Percentiles rank a stretch among this genome's conserved stretches.
Evolutionary conservation across 2,888 invertebrate genomes (phyloP).

Genomic region (Alloscopus bannaensis): DNA sequence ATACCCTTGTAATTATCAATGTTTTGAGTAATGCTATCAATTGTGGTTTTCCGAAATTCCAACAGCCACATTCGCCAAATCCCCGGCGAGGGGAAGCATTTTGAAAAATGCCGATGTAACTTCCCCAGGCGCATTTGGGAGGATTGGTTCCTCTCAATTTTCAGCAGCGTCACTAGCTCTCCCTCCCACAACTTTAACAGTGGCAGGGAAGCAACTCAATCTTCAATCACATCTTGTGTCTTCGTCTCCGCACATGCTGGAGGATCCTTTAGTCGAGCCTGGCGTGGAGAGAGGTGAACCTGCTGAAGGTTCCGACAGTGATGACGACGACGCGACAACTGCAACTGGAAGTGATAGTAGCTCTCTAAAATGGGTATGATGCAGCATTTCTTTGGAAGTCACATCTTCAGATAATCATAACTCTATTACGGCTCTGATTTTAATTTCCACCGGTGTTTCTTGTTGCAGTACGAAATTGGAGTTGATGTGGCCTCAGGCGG

Average conservation of each 20-base stretch:
- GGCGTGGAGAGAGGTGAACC: slow-evolving; percentile 4
- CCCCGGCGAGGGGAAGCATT: slow-evolving; percentile 49
- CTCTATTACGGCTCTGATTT: too few species aligned
- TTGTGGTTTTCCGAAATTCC: too few species aligned
- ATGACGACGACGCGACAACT: slow-evolving; percentile 60
- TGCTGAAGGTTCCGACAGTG: slow-evolving; percentile 44
- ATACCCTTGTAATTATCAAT: too few species aligned
- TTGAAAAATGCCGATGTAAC: slow-evolving; percentile 49
- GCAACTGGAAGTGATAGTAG: slow-evolving; percentile 70
- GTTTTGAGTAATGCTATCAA: too few species aligned
- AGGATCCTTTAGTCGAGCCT: not conserved
- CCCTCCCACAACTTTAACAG: slow-evolving; percentile 1
- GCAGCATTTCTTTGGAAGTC: not conserved
- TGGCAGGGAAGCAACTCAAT: not conserved
- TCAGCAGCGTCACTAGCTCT: slow-evolving; percentile 11
- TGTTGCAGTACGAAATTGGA: slow-evolving; percentile 50
- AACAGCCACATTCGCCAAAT: too few species aligned
- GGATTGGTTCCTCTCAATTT: not conserved
- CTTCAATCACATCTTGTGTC: not conserved
- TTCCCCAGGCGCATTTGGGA: not conserved
- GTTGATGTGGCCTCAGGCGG: not conserved
- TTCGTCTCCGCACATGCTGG: not conserved
- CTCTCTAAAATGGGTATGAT: slow-evolving; percentile 69
- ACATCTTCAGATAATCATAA: too few species aligned
- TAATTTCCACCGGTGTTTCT: too few species aligned